A percentile compares a stretch with the other conserved stretches of the same genome.
Conservation (phyloP, 2,888 invertebrate species). For the Xestia sexstrigata region DNA sequence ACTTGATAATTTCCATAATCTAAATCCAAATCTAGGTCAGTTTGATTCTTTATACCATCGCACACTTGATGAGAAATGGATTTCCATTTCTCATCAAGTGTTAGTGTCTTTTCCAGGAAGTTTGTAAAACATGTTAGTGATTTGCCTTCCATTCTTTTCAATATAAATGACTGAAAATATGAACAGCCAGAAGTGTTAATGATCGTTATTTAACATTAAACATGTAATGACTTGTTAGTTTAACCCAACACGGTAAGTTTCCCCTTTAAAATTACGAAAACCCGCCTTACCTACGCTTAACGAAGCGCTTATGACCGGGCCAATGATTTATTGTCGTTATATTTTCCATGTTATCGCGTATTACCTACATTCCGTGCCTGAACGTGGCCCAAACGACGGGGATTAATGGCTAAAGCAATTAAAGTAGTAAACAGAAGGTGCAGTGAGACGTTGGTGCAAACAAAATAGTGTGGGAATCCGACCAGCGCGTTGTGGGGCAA, state of each 20-base stretch:
- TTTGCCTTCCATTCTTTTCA: neutral
- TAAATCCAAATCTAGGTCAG: slow-evolving; percentile 13
- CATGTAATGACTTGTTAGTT: slow-evolving; percentile 56
- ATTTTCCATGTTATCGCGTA: slow-evolving; percentile 72
- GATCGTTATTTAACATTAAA: slow-evolving; percentile 39
- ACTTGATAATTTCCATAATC: slow-evolving; percentile 17
- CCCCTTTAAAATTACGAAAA: slow-evolving; percentile 55
- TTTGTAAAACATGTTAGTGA: neutral
- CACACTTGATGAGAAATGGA: neutral
- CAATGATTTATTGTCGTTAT: slow-evolving; percentile 71
- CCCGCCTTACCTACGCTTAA: slow-evolving; percentile 39
- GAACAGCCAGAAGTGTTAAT: slow-evolving; percentile 18
- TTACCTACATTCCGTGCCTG: slow-evolving; percentile 77
- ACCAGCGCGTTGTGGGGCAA: slow-evolving; percentile 61
- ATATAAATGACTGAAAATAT: slow-evolving; percentile 12
- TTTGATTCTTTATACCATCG: neutral
- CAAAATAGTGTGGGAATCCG: slow-evolving; percentile 84
- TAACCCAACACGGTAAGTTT: slow-evolving; percentile 48
- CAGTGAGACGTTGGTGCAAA: slow-evolving; percentile 78
- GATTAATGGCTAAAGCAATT: slow-evolving; percentile 87
- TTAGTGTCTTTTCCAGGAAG: neutral
- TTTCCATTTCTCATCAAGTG: too few species aligned
- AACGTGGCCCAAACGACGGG: slow-evolving; percentile 80
- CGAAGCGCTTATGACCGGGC: slow-evolving; percentile 59
- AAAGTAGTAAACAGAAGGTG: slow-evolving; percentile 89